phyloP scores from a whole-genome alignment of 2,797 vertebrate species.

The Nannoperca obscura region DNA sequence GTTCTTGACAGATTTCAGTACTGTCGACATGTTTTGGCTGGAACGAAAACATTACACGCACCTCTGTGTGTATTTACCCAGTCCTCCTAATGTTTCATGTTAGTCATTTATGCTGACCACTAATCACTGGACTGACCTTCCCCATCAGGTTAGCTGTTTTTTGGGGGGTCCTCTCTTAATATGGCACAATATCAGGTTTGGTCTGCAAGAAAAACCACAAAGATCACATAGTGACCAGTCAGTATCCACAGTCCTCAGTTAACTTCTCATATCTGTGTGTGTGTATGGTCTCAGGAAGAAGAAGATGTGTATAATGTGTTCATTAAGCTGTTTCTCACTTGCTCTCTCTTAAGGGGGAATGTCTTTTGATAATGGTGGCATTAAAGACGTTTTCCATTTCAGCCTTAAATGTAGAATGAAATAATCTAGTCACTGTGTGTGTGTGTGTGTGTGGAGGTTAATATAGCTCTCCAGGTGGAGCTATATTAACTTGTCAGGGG shows the following conservation, averaged over 20 bases:
- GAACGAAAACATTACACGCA: no score
- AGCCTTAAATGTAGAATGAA: slow-evolving; percentile 61
- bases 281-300: not conserved
- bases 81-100: not conserved
- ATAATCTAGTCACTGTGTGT: slow-evolving; percentile 35
- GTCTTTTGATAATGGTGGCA: slow-evolving; percentile 47
- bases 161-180: no score
- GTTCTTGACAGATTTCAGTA: not conserved
- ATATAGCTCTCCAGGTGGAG: no score
- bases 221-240: not conserved
- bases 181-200: no score
- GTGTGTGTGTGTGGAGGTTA: no score
- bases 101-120: no score
- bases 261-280: not conserved
- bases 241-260: not conserved
- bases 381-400: slow-evolving; percentile 60
- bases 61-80: no score
- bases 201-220: not conserved
- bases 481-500: slow-evolving; percentile 74
- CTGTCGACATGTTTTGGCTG: not conserved
- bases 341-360: slow-evolving; percentile 48
- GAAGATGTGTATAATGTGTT: slow-evolving; percentile 38
- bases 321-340: slow-evolving; percentile 52
- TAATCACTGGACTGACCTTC: not conserved
- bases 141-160: not conserved